Evolutionary conservation across 2,797 vertebrate genomes (phyloP).

Genomic region (Mormyrops attenuatus): DNA sequence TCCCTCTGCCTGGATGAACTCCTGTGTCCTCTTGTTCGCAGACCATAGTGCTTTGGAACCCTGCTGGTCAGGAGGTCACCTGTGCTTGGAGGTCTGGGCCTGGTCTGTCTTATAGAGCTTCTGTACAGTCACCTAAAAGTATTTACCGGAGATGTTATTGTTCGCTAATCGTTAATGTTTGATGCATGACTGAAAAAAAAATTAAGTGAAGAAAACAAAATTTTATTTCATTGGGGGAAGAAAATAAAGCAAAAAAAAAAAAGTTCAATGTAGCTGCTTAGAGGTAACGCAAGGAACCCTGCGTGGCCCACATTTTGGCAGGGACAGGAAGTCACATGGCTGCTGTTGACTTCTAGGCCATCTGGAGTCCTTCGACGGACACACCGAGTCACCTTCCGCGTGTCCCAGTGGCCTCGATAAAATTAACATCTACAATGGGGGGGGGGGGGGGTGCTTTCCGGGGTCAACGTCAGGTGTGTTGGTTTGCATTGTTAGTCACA

Average conservation of each 20-base stretch:
- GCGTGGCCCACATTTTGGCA: conserved; percentile 48
- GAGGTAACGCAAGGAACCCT: conserved; percentile 44
- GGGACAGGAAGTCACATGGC: conserved; percentile 33
- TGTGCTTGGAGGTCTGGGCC: not conserved
- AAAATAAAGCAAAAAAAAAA: not conserved
- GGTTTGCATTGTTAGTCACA: not conserved
- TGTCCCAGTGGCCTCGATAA: conserved; percentile 37
- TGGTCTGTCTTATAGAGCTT: not conserved
- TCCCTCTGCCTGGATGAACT: not conserved
- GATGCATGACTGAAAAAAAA: no score
- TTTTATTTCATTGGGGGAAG: not conserved
- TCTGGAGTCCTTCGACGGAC: conserved; percentile 10
- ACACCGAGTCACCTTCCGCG: conserved; percentile 28
- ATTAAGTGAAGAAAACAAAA: not conserved
- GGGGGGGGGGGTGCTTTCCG: conserved; percentile 29
- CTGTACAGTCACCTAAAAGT: not conserved
- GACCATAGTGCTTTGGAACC: not conserved
- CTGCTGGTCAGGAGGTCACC: not conserved
- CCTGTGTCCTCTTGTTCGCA: not conserved
- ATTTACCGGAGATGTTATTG: not conserved
- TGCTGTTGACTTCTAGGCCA: conserved; percentile 45
- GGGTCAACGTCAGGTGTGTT: not conserved
- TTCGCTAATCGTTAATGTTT: not conserved
- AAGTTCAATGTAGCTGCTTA: conserved; percentile 42
- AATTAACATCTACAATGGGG: conserved; percentile 25